Conservation (phyloP, 2,888 invertebrate genomes). For the Antheraea yamamai region DNA sequence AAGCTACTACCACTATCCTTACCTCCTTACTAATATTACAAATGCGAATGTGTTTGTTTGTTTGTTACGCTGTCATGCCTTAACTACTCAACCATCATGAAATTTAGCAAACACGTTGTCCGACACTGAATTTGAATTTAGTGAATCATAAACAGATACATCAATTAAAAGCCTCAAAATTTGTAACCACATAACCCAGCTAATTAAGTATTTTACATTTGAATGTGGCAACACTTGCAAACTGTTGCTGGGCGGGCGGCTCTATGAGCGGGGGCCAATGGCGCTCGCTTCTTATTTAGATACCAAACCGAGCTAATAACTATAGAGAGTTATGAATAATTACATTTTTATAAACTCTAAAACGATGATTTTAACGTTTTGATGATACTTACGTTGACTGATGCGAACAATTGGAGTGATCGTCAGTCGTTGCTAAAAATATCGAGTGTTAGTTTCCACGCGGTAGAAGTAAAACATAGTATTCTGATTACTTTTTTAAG, state of each 20-base stretch:
- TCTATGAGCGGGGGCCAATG: constrained; percentile 35
- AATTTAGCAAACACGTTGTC: too few relatives aligned
- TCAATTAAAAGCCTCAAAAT: not conserved
- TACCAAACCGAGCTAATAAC: constrained; percentile 26
- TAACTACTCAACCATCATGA: too few relatives aligned
- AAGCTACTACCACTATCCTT: too few relatives aligned
- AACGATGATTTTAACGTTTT: not conserved
- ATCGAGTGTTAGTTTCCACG: too few relatives aligned
- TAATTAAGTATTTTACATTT: not conserved
- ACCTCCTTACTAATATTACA: too few relatives aligned
- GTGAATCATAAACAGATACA: not conserved
- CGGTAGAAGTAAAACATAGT: too few relatives aligned
- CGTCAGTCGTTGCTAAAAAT: too few relatives aligned
- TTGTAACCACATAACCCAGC: not conserved
- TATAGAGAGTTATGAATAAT: constrained; percentile 44
- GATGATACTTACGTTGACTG: not conserved
- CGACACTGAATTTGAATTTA: not conserved
- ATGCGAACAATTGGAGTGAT: too few relatives aligned
- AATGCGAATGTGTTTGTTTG: too few relatives aligned
- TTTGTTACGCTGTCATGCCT: too few relatives aligned
- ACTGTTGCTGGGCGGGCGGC: constrained; percentile 73
- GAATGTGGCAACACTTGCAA: constrained; percentile 54
- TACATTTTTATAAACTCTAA: not conserved
- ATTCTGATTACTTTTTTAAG: too few relatives aligned
- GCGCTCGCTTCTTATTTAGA: constrained; percentile 23